Evolutionary conservation across 1,140 invertebrate genomes (phyloP), one percentile per base, ranked within the genome.

Genomic region (Cherax quadricarinatus): DNA sequence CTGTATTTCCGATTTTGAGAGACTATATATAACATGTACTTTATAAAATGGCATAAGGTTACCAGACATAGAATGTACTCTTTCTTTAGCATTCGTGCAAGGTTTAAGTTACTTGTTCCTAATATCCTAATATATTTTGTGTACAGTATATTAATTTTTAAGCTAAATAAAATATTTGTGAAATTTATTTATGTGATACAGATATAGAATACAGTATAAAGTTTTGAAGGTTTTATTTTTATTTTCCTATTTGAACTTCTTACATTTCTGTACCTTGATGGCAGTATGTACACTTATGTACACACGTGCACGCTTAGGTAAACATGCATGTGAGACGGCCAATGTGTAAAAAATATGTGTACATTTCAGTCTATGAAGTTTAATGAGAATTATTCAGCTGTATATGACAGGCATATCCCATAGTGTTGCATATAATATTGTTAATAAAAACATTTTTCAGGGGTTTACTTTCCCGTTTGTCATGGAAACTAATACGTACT

Each of bases 81-180:
- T 30, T 75, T 75, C 24, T 75, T 24, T n/a, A n/a, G 24, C 70
- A 30, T 10, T 75, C 70, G 9, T 70, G 18, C 66, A 16, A 70
- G 66, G 66, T 18, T 18, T 30, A 30, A 9, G 70, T 30, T 75
- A 75, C 6, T 41, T 75, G 70, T 75, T 75, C 70, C 70, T 75
- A 70, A 41, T 41, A 41, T 75, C 70, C 70, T 75, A 75, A 81
- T 24, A 81, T 81, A 81, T 81, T 24, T 81, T 21, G 49, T 81
- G 51, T 81, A 81, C 24, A 75, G 70, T 81, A 81, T 57, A 51
- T 81, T 41, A 48, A 80, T 80, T 80, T 48, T 21, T 14, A 4
- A 81, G 48, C 48, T 81, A n/a, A 66, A 21, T 57, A 49, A 9
- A 9, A 18, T 80, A 51, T 57, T 51, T 81, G 51, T 81, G 24